Conservation (phyloP, 2,888 invertebrate genomes). For the Hedya salicella region DNA sequence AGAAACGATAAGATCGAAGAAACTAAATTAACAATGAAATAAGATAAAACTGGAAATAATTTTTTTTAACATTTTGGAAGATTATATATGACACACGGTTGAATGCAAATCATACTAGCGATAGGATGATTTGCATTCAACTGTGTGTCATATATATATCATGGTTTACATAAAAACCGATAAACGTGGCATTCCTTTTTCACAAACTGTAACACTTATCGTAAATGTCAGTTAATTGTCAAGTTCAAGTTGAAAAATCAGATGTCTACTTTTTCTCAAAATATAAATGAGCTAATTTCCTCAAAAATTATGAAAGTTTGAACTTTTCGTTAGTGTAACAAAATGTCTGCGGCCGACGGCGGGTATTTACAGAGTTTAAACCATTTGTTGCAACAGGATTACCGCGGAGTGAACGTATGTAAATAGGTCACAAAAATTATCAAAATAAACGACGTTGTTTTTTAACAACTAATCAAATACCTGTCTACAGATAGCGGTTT, state of each 20-base stretch:
- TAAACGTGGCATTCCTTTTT: conserved; percentile 21
- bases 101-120: no score
- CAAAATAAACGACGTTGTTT: conserved; percentile 40
- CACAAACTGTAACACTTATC: conserved; percentile 10
- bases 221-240: conserved; percentile 46
- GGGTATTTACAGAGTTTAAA: conserved; percentile 67
- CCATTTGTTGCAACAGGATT: conserved; percentile 73
- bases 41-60: no score
- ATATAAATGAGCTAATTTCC: conserved; percentile 70
- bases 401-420: conserved; percentile 79
- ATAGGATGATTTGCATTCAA: no score
- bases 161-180: neutral
- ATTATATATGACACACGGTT: no score
- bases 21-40: no score
- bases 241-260: conserved; percentile 48
- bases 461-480: conserved; percentile 46
- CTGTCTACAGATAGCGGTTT: conserved; percentile 83
- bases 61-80: no score
- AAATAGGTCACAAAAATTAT: conserved; percentile 36
- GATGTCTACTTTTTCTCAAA: conserved; percentile 60
- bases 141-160: no score
- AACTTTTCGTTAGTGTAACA: conserved; percentile 49
- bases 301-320: conserved; percentile 63
- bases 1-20: no score
- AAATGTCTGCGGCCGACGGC: conserved; percentile 69